Evolutionary conservation across 2,797 vertebrate species (phyloP).

Genomic region (Melopsittacus undulatus): DNA sequence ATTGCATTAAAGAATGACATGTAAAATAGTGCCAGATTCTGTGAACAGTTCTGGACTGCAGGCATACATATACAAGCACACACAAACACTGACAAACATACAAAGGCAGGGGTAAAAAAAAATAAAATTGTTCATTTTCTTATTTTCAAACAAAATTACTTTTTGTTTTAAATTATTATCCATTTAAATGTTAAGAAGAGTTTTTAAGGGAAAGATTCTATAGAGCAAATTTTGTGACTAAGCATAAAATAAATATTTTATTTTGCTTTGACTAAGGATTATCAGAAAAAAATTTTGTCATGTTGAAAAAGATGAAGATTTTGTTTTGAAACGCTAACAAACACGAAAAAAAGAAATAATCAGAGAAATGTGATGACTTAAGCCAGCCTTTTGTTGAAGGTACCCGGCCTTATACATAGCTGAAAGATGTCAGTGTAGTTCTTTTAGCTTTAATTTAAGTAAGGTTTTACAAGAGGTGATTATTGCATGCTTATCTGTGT

Average conservation of each 20-base stretch:
- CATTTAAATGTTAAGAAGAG: not conserved
- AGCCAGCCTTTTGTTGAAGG: not conserved
- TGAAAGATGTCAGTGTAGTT: not conserved
- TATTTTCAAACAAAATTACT: not conserved
- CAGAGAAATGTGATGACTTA: not conserved
- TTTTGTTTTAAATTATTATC: not conserved
- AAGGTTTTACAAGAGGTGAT: not conserved
- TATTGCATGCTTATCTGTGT: not conserved
- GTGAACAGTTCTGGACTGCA: not conserved
- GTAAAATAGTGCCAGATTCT: not conserved
- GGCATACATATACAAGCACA: not conserved
- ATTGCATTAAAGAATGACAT: not conserved
- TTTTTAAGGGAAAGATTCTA: not conserved
- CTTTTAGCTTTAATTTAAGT: not conserved
- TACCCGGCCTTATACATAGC: not conserved
- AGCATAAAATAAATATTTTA: not conserved
- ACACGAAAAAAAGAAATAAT: not conserved
- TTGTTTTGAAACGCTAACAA: not conserved
- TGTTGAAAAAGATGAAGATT: not conserved
- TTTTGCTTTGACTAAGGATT: not conserved
- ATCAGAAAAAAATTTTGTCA: not conserved
- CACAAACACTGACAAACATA: not conserved
- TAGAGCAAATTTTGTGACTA: not conserved
- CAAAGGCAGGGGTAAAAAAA: not conserved
- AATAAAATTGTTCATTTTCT: not conserved